phyloP scores from a whole-genome alignment of 2,888 invertebrate species.

The Sclerodermus sp. region DNA sequence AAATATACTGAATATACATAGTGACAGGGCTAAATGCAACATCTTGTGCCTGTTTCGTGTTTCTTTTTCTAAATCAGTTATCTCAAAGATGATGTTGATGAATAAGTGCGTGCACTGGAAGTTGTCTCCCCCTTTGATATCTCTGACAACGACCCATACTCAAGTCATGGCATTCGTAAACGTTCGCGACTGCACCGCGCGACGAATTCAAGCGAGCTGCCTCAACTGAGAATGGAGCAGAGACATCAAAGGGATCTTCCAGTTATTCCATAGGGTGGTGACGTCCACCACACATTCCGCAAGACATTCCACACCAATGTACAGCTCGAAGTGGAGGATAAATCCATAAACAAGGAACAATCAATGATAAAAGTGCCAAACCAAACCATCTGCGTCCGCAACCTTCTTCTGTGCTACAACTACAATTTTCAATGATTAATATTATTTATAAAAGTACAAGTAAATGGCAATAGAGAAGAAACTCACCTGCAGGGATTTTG shows the following conservation, averaged over 20 bases:
- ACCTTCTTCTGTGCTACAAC: constrained; percentile 63
- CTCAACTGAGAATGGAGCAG: constrained; percentile 47
- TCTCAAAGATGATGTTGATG: constrained; percentile 51
- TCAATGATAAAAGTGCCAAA: constrained; percentile 78
- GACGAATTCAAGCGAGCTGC: constrained; percentile 22
- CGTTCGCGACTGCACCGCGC: constrained; percentile 44
- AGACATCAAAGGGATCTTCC: constrained; percentile 56
- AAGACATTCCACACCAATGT: constrained; percentile 79
- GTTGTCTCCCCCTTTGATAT: constrained; percentile 56
- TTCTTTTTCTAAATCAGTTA: constrained; percentile 19
- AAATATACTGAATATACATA: constrained; percentile 41
- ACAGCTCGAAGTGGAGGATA: constrained; percentile 85
- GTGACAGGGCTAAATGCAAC: constrained; percentile 32
- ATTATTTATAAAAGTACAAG: neutral
- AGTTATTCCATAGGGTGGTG: constrained; percentile 62
- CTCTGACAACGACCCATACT: constrained; percentile 53
- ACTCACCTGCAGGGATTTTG: constrained; percentile 76
- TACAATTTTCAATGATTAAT: constrained; percentile 23
- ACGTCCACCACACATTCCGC: constrained; percentile 81
- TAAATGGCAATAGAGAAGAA: neutral
- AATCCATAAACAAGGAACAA: constrained; percentile 93
- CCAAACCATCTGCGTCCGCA: constrained; percentile 84
- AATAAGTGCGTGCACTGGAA: constrained; percentile 54
- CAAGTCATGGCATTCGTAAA: constrained; percentile 52
- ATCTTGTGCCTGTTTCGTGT: constrained; percentile 23